Conservation (phyloP, 1,140 invertebrate species). For the Aphaenogaster ashmeadi region DNA sequence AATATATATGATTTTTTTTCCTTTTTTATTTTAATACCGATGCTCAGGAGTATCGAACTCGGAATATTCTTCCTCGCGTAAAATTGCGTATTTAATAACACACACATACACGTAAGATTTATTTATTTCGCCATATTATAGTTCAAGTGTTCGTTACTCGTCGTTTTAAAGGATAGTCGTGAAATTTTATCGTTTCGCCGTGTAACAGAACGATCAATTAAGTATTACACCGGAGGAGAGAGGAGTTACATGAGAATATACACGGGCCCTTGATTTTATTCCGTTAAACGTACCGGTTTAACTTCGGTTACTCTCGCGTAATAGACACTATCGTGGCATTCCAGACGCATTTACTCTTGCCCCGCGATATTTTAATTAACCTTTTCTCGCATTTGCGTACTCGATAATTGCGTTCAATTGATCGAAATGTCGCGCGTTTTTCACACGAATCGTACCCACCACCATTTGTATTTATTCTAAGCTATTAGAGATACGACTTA, state of each 20-base stretch:
- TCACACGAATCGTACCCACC: neutral
- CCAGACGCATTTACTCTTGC: constrained; percentile 52
- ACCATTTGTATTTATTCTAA: constrained; percentile 31
- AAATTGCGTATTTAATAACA: constrained; percentile 4
- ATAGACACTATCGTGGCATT: constrained; percentile 50
- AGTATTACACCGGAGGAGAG: neutral
- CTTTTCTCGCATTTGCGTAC: neutral
- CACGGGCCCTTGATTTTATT: constrained; percentile 12
- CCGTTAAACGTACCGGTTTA: constrained; percentile 3
- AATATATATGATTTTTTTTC: neutral
- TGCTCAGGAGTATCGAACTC: constrained; percentile 19
- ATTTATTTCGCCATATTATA: constrained; percentile 43
- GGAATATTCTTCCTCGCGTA: neutral
- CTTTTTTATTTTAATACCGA: constrained; percentile 1
- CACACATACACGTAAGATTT: neutral
- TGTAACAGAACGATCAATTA: neutral
- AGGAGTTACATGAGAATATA: neutral
- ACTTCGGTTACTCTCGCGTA: constrained; percentile 28
- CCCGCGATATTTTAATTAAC: constrained; percentile 23
- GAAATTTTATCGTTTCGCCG: constrained; percentile 24
- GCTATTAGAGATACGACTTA: constrained; percentile 1
- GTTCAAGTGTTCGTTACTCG: neutral
- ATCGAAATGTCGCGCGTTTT: neutral
- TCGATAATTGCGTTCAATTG: neutral
- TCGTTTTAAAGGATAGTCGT: neutral